phyloP scores from a whole-genome alignment of 2,888 invertebrate species.

The Eledona agricola region DNA sequence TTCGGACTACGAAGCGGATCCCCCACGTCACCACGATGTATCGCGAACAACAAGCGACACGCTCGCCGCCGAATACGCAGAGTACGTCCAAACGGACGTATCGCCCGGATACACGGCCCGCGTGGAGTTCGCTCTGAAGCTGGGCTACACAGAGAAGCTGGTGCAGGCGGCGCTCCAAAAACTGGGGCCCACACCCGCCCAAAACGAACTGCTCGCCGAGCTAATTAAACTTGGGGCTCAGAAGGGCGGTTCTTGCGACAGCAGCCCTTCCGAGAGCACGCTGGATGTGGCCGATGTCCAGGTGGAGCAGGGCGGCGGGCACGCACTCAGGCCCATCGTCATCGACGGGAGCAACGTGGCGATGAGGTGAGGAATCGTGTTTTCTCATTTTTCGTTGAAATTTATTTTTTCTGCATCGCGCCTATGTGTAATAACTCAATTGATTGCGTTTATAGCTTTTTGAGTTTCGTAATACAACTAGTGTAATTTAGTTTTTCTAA shows the following conservation, averaged over 20 bases:
- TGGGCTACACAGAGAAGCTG: conserved; percentile 89
- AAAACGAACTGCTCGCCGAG: conserved; percentile 89
- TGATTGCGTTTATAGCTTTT: no score
- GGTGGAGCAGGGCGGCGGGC: conserved; percentile 38
- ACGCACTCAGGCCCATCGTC: conserved; percentile 76
- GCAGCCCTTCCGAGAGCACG: conserved; percentile 56
- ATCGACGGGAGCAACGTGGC: conserved; percentile 96
- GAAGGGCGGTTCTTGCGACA: conserved; percentile 57
- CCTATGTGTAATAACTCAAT: no score
- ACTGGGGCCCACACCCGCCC: conserved; percentile 84
- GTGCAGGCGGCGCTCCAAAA: conserved; percentile 84
- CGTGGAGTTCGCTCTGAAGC: conserved; percentile 89
- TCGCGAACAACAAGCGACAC: conserved; percentile 86
- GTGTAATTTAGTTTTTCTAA: no score
- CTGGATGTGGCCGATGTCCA: conserved; percentile 51
- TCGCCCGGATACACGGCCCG: conserved; percentile 63
- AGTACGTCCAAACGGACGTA: conserved; percentile 73
- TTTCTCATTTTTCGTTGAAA: background rate
- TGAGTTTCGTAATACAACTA: no score
- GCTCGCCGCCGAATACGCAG: conserved; percentile 84
- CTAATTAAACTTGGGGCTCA: conserved; percentile 80
- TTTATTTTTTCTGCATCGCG: no score
- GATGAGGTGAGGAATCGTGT: conserved; percentile 72
- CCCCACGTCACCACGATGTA: conserved; percentile 74
- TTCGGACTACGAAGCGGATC: conserved; percentile 76